Percentiles rank a stretch among this genome's conserved stretches.
phyloP scores from a whole-genome alignment of 2,797 vertebrate species.

The Oryzias sinensis region DNA sequence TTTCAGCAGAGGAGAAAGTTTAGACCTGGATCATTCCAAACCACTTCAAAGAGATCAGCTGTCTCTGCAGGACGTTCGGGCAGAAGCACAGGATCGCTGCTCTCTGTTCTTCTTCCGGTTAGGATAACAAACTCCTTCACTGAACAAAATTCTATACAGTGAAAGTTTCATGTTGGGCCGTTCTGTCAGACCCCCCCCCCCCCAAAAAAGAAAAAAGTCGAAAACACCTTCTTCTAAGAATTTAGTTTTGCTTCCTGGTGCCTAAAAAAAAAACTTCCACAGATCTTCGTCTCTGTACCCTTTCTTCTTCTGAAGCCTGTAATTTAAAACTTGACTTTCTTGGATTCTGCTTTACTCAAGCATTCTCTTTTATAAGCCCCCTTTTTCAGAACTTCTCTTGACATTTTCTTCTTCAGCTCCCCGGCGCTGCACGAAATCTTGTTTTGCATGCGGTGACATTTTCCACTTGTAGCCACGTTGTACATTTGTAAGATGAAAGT shows the following conservation, averaged over 20 bases:
- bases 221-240: slow-evolving; percentile 8
- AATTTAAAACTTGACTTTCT: slow-evolving; percentile 20
- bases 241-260: too few species aligned
- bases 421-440: slow-evolving; percentile 30
- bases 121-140: not conserved
- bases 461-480: slow-evolving; percentile 50
- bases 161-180: not conserved
- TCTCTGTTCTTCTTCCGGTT: not conserved
- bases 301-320: too few species aligned
- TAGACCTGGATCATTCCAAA: slow-evolving; percentile 92
- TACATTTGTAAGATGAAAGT: slow-evolving; percentile 71
- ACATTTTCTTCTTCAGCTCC: slow-evolving; percentile 72
- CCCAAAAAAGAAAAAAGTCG: not conserved
- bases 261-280: too few species aligned
- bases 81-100: slow-evolving; percentile 83
- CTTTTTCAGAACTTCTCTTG: slow-evolving; percentile 68
- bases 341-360: slow-evolving; percentile 44
- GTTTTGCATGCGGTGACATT: slow-evolving; percentile 69
- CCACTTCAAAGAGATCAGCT: slow-evolving; percentile 89
- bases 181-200: not conserved
- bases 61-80: slow-evolving; percentile 89
- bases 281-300: too few species aligned
- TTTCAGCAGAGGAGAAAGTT: slow-evolving; percentile 87
- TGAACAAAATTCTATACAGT: not conserved
- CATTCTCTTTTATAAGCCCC: slow-evolving; percentile 53